Evolutionary conservation across 1,140 invertebrate species (phyloP), one percentile per base, ranked within the genome.

Genomic region (Idris sp.): DNA sequence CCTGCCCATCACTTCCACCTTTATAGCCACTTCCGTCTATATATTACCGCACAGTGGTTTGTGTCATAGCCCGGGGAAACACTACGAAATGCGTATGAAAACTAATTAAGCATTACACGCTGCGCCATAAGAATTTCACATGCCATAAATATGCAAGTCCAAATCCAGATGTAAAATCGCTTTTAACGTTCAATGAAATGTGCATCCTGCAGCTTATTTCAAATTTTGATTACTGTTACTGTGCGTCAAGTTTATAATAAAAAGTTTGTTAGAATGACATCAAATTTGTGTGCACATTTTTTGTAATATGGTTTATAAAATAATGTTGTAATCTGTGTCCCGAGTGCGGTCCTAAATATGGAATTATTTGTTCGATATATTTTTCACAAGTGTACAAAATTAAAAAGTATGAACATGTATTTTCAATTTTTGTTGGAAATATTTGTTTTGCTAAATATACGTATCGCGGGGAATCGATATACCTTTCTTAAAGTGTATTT

Each of bases 1-100:
- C 83, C 85, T 86, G 85, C 85, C 79, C 76, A 76, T 84, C 80
- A 78, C 76, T 74, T 76, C 68, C 79, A 78, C 78, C 71, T 82
- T 82, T 80, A 78, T 77, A 74, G 56, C 58, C 40, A 64, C 69
- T 79, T 76, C 68, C 71, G 67, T 78, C 71, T 68, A 69, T 68
- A 74, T 67, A 71, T 76, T 74, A 68, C 36, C 46, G 61, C 64
- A 46, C 74, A 79, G 76, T 81, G 81, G 75, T 74, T 79, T 79
- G 54, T 69, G 59, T 67, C 77, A 80, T 82, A 61, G 74, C 65
- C 65, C 48, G 73, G 71, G 80, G 76, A 62, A 58, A 13, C 41
- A 38, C 38, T 67, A 13, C 53, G 22, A 58, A 64, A 64, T 59
- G 40, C 36, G 48, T 43, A 49, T 41, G 41, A 56, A 51, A 72